Evolutionary conservation across 64 coral and sea anemone species (phyloP).

Genomic region (Exaiptasia diaphana): DNA sequence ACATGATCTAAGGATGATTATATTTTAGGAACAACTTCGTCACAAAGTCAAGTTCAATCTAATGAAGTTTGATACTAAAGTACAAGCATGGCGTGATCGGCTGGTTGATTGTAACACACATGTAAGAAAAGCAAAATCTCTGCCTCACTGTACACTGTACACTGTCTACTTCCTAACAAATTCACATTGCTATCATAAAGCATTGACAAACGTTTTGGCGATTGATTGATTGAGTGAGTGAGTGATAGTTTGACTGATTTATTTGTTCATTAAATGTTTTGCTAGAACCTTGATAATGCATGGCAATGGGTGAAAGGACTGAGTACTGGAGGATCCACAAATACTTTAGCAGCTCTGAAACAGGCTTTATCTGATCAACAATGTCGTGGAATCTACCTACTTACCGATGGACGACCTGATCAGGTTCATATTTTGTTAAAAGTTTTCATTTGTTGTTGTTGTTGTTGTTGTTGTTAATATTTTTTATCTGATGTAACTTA

Average conservation of each 20-base stretch:
- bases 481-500: background rate
- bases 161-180: background rate
- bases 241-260: too few species aligned
- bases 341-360: conserved; percentile 89
- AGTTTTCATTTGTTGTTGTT: background rate
- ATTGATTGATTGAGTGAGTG: too few species aligned
- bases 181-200: background rate
- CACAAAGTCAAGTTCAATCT: conserved; percentile 97
- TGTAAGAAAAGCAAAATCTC: conserved; percentile 41
- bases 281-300: conserved; percentile 86
- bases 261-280: too few species aligned
- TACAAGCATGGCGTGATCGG: conserved; percentile 86
- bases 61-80: conserved; percentile 81
- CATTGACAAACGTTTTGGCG: background rate
- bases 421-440: conserved; percentile 55
- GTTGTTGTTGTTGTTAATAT: background rate
- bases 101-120: conserved; percentile 93
- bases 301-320: conserved; percentile 98
- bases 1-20: too few species aligned
- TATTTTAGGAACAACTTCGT: conserved; percentile 83
- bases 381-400: conserved; percentile 85
- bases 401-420: conserved; percentile 94
- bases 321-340: conserved; percentile 86
- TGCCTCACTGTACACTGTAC: background rate
- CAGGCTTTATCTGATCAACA: conserved; percentile 76